Conservation (phyloP, 2,797 vertebrate genomes). For the Sebastes ruberrimus region DNA sequence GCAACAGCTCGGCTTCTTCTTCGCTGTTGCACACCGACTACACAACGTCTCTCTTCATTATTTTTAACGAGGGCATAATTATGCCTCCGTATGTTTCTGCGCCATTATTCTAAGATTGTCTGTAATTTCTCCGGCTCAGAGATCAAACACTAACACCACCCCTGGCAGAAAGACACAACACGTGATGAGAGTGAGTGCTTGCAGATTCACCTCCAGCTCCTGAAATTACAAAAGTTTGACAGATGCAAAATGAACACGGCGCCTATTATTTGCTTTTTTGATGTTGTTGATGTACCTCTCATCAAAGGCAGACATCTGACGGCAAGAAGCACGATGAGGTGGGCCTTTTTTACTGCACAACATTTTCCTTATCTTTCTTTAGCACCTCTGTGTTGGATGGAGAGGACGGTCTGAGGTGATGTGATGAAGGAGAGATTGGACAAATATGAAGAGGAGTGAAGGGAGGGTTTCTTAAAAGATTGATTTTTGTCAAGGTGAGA, state of each 20-base stretch:
- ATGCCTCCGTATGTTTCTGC: slow-evolving; percentile 29
- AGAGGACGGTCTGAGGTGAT: slow-evolving; percentile 5
- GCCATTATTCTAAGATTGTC: slow-evolving; percentile 28
- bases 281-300: slow-evolving; percentile 47
- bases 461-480: slow-evolving; percentile 9
- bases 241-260: slow-evolving; percentile 48
- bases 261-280: slow-evolving; percentile 43
- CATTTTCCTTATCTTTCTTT: slow-evolving; percentile 3
- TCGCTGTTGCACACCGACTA: neutral
- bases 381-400: neutral
- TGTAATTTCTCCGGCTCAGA: slow-evolving; percentile 50
- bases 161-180: slow-evolving; percentile 33
- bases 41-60: slow-evolving; percentile 29
- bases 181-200: slow-evolving; percentile 9
- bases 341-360: neutral
- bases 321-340: neutral
- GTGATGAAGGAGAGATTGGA: slow-evolving; percentile 24
- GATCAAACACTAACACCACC: slow-evolving; percentile 61
- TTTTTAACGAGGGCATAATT: slow-evolving; percentile 58
- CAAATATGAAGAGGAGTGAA: neutral
- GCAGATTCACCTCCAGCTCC: slow-evolving; percentile 30
- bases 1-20: slow-evolving; percentile 4
- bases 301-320: slow-evolving; percentile 49
- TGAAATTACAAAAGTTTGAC: slow-evolving; percentile 52
- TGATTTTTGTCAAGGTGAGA: slow-evolving; percentile 52